phyloP scores from a whole-genome alignment of 2,888 invertebrate genomes.

The Cephus pygmeus region DNA sequence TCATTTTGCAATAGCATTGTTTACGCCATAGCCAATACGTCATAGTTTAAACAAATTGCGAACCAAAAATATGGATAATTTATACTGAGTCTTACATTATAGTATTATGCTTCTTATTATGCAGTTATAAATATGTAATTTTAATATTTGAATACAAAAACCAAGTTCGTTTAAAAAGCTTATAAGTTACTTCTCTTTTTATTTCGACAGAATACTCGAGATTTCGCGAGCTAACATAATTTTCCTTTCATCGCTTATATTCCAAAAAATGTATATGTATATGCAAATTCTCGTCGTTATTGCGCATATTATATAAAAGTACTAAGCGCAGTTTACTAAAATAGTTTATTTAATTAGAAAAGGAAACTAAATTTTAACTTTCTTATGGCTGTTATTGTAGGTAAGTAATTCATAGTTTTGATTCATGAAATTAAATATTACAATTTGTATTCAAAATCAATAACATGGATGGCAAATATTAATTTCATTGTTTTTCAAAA shows the following conservation, averaged over 20 bases:
- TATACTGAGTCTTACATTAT: background rate
- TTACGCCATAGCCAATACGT: background rate
- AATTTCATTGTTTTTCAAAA: background rate
- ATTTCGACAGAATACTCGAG: background rate
- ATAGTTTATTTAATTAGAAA: background rate
- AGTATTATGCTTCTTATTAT: background rate
- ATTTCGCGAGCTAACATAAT: background rate
- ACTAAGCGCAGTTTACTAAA: background rate
- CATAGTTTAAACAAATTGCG: background rate
- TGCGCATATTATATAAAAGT: background rate
- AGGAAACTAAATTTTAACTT: background rate
- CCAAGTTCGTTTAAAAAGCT: background rate
- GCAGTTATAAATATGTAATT: background rate
- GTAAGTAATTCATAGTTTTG: background rate
- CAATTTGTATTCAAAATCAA: background rate
- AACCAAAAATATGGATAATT: background rate
- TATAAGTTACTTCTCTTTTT: background rate
- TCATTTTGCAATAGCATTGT: background rate
- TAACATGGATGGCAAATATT: background rate
- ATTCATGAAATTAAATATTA: background rate
- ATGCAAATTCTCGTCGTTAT: background rate
- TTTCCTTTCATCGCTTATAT: conserved; percentile 4
- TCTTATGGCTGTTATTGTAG: background rate
- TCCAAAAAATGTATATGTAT: background rate
- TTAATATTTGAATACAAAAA: background rate